Base-by-base conservation (phyloP, 2,888 invertebrate genomes). In the Pediacus dermestoides region DNA sequence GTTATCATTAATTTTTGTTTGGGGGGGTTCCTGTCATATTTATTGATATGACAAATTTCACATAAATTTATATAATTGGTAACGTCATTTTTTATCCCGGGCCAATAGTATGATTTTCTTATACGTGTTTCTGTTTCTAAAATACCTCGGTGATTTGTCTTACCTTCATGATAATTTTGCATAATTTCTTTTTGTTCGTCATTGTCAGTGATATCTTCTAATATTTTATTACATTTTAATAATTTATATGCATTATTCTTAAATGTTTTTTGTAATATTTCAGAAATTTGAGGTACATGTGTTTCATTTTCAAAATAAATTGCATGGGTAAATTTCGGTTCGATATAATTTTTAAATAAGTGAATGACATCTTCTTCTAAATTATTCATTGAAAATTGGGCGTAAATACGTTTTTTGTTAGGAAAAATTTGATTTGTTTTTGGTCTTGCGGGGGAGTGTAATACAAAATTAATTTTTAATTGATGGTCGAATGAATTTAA, bases 1-100 rank as follows among this genome's bases (percentile, higher is more conserved):
- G 48, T 56, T 2, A 57, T 10, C 15, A 55, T 48, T 4, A 48
- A 47, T 18, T 41, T 36, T n/a, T 37, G 42, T 30, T 40, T 34
- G 11, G 42, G 30, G 4, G 54, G 53, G 15, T 47, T 41, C 18
- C 52, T 16, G 22, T 50, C 48, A 25, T 49, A 52, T 37, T 52
- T 53, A 15, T 43, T 46, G 16, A 40, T 34, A 32, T 42, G 40
- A 25, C 50, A 50, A 16, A 37, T 37, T 30, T 44, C 37, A 30
- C 52, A 50, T 31, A 43, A 47, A 28, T 50, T 46, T 21, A 52
- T 41, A 22, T 33, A 40, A 18, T 28, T 36, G 15, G 37, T 42
- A 4, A 50, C 36, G 12, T 18, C 18, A 12, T 10, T 26, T 9
- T 10, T 35, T 23, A 42, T 11, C 8, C 18, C 25, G 9, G 34